Evolutionary conservation across 2,888 invertebrate genomes (phyloP).

Genomic region (Teinopalpus imperialis): DNA sequence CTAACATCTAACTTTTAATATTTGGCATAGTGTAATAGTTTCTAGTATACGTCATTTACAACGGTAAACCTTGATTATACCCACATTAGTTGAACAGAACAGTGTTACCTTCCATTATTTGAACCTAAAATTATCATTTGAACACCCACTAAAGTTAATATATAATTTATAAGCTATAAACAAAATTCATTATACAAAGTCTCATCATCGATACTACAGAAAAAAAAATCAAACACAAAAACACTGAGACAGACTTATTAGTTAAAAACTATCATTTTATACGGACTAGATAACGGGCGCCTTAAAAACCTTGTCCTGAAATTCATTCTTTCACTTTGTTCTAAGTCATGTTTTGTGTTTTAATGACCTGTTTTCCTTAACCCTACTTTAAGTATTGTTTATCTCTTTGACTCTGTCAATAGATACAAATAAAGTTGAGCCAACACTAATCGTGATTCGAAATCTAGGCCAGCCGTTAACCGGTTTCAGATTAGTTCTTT

Average conservation of each 20-base stretch:
- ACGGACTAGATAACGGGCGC: too few relatives aligned
- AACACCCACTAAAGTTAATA: background rate
- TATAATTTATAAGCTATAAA: too few relatives aligned
- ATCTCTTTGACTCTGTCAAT: conserved; percentile 6
- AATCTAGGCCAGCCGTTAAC: conserved; percentile 7
- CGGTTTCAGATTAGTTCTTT: background rate
- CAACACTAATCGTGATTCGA: conserved; percentile 2
- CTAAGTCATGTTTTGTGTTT: background rate
- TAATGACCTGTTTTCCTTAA: conserved; percentile 11
- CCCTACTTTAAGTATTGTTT: conserved; percentile 9
- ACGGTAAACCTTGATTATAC: background rate
- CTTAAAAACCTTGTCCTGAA: conserved; percentile 5
- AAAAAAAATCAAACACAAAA: too few relatives aligned
- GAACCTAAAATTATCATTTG: background rate
- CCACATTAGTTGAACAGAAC: background rate
- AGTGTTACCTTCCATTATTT: background rate
- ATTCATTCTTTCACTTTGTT: conserved; percentile 4
- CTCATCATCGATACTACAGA: too few relatives aligned
- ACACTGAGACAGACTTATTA: too few relatives aligned
- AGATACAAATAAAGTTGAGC: background rate
- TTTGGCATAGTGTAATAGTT: too few relatives aligned
- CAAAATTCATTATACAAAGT: too few relatives aligned
- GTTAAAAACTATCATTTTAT: too few relatives aligned
- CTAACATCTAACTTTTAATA: too few relatives aligned
- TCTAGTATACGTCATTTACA: too few relatives aligned